Conservation (phyloP, 2,888 invertebrate genomes). For the Rotaria sp. region DNA sequence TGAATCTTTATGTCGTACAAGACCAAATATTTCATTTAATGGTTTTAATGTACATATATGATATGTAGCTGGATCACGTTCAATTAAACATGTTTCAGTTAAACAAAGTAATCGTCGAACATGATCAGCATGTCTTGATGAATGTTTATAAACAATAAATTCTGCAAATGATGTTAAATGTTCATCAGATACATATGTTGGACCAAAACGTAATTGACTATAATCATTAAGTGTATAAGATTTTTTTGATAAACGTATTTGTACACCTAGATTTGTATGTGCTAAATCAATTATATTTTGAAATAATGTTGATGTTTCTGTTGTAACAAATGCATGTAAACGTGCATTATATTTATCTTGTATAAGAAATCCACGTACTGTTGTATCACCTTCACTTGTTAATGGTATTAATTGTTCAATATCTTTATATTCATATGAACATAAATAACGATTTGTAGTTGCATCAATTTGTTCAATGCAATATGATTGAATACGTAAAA, state of each 20-base stretch:
- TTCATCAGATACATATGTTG: slow-evolving; percentile 78
- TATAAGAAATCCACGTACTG: slow-evolving; percentile 33
- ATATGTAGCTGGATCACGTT: slow-evolving; percentile 93
- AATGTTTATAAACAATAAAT: slow-evolving; percentile 87
- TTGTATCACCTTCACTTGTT: slow-evolving; percentile 34
- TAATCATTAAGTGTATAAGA: slow-evolving; percentile 79
- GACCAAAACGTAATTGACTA: slow-evolving; percentile 75
- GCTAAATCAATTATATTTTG: not conserved
- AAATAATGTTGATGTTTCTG: slow-evolving; percentile 19
- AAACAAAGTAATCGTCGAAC: slow-evolving; percentile 81
- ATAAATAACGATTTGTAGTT: slow-evolving; percentile 71
- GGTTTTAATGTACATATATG: slow-evolving; percentile 73
- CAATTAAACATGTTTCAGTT: slow-evolving; percentile 86
- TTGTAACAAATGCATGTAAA: slow-evolving; percentile 37
- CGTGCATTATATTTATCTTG: slow-evolving; percentile 30
- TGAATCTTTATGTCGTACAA: slow-evolving; percentile 75
- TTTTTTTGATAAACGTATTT: slow-evolving; percentile 57
- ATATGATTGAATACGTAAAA: slow-evolving; percentile 82
- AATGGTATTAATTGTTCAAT: slow-evolving; percentile 67
- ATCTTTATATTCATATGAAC: slow-evolving; percentile 77
- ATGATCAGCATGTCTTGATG: slow-evolving; percentile 62
- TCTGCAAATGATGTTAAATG: slow-evolving; percentile 91
- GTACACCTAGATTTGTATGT: not conserved
- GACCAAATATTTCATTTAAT: slow-evolving; percentile 44
- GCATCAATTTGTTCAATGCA: slow-evolving; percentile 85